Percentiles rank a stretch among this genome's conserved stretches.
These are phyloP conservation scores for Noctuana brunneofusca DNA, from an alignment of 2,888 invertebrate species.

Conservation along the genomic window DNA sequence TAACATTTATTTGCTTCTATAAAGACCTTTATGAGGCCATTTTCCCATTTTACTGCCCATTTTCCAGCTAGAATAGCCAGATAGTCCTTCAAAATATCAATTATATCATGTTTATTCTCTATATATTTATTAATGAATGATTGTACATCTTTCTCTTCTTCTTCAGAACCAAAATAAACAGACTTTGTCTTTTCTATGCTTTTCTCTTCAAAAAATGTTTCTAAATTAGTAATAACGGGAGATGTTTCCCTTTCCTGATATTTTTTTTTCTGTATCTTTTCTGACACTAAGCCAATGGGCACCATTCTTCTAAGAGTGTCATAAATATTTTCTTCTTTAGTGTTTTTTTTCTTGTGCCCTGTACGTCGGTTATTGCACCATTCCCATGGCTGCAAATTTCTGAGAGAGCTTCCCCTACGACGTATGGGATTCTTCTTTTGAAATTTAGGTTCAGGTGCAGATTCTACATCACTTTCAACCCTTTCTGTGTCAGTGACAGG, in stretches of 20 bases:
- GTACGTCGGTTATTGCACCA: constrained; percentile 86
- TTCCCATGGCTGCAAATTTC: constrained; percentile 89
- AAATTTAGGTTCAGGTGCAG: constrained; percentile 59
- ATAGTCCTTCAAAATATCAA: constrained; percentile 84
- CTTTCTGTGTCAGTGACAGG: constrained; percentile 59
- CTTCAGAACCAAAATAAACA: constrained; percentile 86
- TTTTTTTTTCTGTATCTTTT: constrained; percentile 64
- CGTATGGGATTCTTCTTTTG: constrained; percentile 80
- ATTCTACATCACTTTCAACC: constrained; percentile 53
- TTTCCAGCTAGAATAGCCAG: constrained; percentile 82
- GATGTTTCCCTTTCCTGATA: constrained; percentile 79
- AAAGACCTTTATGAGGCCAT: constrained; percentile 81
- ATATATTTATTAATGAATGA: constrained; percentile 84
- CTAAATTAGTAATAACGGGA: constrained; percentile 84
- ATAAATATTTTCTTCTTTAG: constrained; percentile 85
- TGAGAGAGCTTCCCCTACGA: constrained; percentile 88
- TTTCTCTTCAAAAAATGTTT: constrained; percentile 83
- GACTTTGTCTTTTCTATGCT: constrained; percentile 35
- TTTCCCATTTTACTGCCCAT: constrained; percentile 87
- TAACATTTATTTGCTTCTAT: constrained; percentile 84
- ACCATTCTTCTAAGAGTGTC: constrained; percentile 87
- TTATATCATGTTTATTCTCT: constrained; percentile 80
- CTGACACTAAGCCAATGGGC: constrained; percentile 82
- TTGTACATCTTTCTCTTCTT: constrained; percentile 85
- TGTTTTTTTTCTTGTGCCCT: constrained; percentile 71